phyloP scores from a whole-genome alignment of 2,113 vertebrate genomes.

The Polyodon spathula region DNA sequence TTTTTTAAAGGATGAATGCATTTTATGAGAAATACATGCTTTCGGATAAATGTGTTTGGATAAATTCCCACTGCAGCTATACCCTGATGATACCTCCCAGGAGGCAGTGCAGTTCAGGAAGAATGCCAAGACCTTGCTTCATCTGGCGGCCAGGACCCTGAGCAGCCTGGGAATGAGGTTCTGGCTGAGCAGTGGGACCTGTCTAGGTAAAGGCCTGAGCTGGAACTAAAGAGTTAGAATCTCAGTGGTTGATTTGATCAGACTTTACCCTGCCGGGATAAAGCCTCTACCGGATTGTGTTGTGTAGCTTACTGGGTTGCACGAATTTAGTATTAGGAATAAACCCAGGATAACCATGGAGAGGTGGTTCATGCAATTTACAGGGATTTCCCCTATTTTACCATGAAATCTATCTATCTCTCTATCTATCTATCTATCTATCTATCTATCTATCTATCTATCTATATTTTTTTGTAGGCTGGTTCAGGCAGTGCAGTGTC shows the following conservation, averaged over 20 bases:
- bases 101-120: slow-evolving; percentile 74
- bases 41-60: neutral
- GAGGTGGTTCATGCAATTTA: too few relatives aligned
- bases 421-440: neutral
- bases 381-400: too few relatives aligned
- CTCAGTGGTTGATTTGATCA: too few relatives aligned
- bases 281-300: too few relatives aligned
- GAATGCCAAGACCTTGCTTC: slow-evolving; percentile 76
- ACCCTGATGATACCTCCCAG: slow-evolving; percentile 76
- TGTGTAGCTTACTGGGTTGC: too few relatives aligned
- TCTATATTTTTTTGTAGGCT: slow-evolving; percentile 53
- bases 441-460: neutral
- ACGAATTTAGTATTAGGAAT: too few relatives aligned
- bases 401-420: neutral
- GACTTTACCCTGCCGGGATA: too few relatives aligned
- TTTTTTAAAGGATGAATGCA: too few relatives aligned
- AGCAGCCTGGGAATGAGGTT: slow-evolving; percentile 65
- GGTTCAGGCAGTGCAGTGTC: slow-evolving; percentile 87
- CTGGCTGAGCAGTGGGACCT: slow-evolving; percentile 96
- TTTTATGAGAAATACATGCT: too few relatives aligned
- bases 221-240: too few relatives aligned
- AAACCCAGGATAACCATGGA: too few relatives aligned
- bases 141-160: slow-evolving; percentile 62
- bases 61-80: slow-evolving; percentile 52
- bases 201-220: slow-evolving; percentile 70